Evolutionary conservation across 2,113 vertebrate genomes (phyloP).

Genomic region (Panthera tigris): DNA sequence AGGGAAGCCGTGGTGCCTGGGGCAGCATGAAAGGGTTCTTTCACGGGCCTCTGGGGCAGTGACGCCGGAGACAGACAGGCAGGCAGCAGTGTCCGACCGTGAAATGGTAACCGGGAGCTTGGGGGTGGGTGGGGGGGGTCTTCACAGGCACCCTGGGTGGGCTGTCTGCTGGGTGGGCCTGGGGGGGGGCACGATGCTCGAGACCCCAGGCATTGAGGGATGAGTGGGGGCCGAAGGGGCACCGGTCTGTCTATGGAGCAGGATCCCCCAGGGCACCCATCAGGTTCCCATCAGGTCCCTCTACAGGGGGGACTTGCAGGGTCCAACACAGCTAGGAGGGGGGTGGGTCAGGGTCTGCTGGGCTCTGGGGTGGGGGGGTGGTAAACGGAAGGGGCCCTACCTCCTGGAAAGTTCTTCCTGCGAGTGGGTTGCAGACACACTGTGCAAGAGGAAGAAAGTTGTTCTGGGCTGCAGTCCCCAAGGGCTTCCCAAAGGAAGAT

Average conservation of each 20-base stretch:
- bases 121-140: background rate
- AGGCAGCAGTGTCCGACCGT: background rate
- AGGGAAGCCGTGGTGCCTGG: slow-evolving; percentile 35
- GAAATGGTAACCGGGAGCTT: background rate
- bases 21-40: slow-evolving; percentile 20
- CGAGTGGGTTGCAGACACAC: background rate
- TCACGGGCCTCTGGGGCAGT: background rate
- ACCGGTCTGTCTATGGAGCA: background rate
- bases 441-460: background rate
- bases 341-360: background rate
- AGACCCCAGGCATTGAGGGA: background rate
- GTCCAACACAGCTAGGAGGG: background rate
- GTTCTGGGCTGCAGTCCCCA: background rate
- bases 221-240: background rate
- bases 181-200: background rate
- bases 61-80: background rate
- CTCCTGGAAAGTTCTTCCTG: background rate
- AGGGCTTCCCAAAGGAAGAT: background rate
- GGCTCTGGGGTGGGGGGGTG: background rate
- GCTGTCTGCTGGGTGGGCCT: background rate
- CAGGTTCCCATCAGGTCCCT: background rate
- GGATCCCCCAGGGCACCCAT: background rate
- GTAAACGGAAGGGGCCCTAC: background rate
- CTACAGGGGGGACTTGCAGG: background rate
- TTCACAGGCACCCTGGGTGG: background rate